Base-by-base conservation (phyloP, 2,797 vertebrate species). In the Harpagifer antarcticus region DNA sequence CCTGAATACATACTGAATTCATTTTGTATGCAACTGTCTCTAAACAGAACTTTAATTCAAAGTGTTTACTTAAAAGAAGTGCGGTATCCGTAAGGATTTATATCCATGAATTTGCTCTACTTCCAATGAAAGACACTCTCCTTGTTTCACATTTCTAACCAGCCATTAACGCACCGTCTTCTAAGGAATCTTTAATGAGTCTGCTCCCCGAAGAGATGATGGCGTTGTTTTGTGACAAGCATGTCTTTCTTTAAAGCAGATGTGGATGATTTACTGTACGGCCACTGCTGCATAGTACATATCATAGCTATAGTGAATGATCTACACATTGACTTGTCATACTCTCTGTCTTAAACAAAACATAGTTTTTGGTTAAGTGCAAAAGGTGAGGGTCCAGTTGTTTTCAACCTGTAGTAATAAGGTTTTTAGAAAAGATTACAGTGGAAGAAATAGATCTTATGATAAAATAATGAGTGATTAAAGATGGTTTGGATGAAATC, bases 231-330 rank as follows among this genome's bases (percentile, higher is more conserved):
- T 71, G 63, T 42, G 72, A 72, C 19, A 76, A 82, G 79, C 16
- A 15, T 53, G 2, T 52, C 74, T 78, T 80, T 73, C 81, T 81
- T 66, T 54, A 76, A 86, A 78, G 76, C 74, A 68, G 79, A 76
- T 66, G 69, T 80, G 68, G 77, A 84, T 88, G 90, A 93, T 76
- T 88, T 88, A 37, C 33, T 9, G 33, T 37, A 86, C 48, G 17
- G 75, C 61, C 84, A 45, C 87, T 78, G 80, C 84, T 59, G 83
- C 66, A 31, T 43, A 42, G 55, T 52, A 37, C 70, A 79, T 74
- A 78, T 86, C 86, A 76, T 76, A 55, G 65, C 76, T 90, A 37
- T 37, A 37, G 33, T 37, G 33, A 74, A 79, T 6, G 74, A 79
- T 82, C 59, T 64, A 72, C 82, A 79, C 71, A 50, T 87, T 78